Evolutionary conservation across 2,797 vertebrate species (phyloP).

Genomic region (Falco biarmicus): DNA sequence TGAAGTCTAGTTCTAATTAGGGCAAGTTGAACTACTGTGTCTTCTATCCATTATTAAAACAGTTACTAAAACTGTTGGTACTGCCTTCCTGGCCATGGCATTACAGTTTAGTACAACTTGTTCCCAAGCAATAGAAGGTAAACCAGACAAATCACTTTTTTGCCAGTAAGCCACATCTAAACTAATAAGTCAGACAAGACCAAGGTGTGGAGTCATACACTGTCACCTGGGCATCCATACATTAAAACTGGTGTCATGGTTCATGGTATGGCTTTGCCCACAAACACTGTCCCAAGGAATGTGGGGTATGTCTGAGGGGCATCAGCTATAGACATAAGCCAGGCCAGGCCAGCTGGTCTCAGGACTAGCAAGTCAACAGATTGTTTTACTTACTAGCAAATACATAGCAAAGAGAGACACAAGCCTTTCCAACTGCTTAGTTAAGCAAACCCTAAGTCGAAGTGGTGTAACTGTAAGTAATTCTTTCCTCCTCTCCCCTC

Average conservation of each 20-base stretch:
- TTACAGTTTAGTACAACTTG: background rate
- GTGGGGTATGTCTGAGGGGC: background rate
- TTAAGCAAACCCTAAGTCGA: background rate
- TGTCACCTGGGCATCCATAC: background rate
- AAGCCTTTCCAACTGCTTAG: background rate
- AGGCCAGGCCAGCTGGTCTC: background rate
- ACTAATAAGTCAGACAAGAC: background rate
- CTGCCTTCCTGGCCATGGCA: background rate
- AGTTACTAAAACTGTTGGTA: background rate
- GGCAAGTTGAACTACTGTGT: background rate
- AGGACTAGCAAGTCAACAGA: background rate
- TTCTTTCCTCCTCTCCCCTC: background rate
- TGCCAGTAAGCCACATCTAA: background rate
- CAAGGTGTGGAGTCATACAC: fast-evolving
- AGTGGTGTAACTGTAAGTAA: background rate
- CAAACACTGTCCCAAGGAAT: background rate
- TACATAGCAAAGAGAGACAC: background rate
- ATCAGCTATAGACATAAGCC: background rate
- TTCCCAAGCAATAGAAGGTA: background rate
- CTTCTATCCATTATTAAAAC: background rate
- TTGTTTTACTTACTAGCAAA: background rate
- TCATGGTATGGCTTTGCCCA: background rate
- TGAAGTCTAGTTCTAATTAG: background rate
- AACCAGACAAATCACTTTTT: background rate
- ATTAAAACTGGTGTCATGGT: background rate